phyloP scores from a whole-genome alignment of 1,140 invertebrate genomes.

The Nylanderia fulva region DNA sequence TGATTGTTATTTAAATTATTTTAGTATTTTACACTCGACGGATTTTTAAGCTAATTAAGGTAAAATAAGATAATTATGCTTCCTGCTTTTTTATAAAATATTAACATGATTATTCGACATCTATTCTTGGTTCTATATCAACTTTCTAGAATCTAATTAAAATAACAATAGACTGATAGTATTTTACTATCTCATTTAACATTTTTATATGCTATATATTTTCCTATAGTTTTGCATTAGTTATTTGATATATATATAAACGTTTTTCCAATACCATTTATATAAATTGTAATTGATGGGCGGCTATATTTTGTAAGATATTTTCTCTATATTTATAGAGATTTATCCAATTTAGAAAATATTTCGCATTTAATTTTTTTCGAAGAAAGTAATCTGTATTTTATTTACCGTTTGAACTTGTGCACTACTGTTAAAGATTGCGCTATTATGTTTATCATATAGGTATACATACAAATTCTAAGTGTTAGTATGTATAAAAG shows the following conservation, averaged over 20 bases:
- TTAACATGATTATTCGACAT: neutral
- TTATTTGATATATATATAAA: slow-evolving; percentile 10
- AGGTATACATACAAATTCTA: neutral
- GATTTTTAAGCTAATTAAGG: neutral
- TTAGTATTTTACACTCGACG: neutral
- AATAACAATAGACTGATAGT: neutral
- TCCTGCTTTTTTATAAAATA: slow-evolving; percentile 32
- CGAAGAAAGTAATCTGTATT: neutral
- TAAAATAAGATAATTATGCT: slow-evolving; percentile 33
- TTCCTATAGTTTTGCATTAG: slow-evolving; percentile 23
- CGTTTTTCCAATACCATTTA: slow-evolving; percentile 18
- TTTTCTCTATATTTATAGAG: slow-evolving; percentile 16
- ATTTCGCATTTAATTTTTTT: slow-evolving; percentile 22
- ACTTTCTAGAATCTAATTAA: neutral
- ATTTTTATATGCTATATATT: slow-evolving; percentile 30
- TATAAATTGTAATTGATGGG: neutral
- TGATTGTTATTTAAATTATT: neutral
- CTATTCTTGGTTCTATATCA: neutral
- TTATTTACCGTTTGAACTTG: neutral
- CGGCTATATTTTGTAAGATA: slow-evolving; percentile 20
- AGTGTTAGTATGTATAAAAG: neutral
- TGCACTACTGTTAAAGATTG: neutral
- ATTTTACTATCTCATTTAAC: neutral
- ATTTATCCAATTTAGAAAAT: neutral
- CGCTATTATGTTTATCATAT: neutral